phyloP scores from a whole-genome alignment of 2,888 invertebrate genomes.

The Pelosia muscerda region DNA sequence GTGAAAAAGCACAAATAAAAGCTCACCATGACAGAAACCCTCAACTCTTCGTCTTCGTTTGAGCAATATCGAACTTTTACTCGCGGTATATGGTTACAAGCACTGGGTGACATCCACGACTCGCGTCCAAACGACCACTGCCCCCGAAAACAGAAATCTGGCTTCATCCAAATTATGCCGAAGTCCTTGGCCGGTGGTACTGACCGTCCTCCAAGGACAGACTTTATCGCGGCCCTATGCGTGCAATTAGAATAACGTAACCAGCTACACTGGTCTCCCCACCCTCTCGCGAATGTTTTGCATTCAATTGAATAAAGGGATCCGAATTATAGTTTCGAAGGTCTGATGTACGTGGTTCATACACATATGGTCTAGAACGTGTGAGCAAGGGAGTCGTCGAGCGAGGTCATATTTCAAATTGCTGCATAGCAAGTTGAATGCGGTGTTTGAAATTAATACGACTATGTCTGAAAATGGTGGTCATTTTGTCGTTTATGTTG shows the following conservation, averaged over 20 bases:
- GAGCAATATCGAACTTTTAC: conserved; percentile 75
- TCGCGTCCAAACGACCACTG: conserved; percentile 72
- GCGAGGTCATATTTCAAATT: conserved; percentile 82
- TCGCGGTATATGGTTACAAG: conserved; percentile 71
- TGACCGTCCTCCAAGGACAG: conserved; percentile 79
- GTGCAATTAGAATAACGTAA: conserved; percentile 71
- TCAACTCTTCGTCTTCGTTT: conserved; percentile 76
- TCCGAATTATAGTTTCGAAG: conserved; percentile 44
- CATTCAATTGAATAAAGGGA: conserved; percentile 50
- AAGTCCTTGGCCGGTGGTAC: conserved; percentile 78
- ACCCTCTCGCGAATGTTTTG: conserved; percentile 53
- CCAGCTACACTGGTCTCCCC: conserved; percentile 57
- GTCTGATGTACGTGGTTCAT: conserved; percentile 56
- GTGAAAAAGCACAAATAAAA: conserved; percentile 15
- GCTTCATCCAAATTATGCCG: conserved; percentile 71
- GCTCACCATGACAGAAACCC: conserved; percentile 77
- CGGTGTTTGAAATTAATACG: conserved; percentile 82
- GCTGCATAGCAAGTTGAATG: conserved; percentile 84
- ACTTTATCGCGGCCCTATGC: conserved; percentile 72
- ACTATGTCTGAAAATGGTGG: conserved; percentile 69
- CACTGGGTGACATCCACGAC: conserved; percentile 56
- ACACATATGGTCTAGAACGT: conserved; percentile 62
- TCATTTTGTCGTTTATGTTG: conserved; percentile 62
- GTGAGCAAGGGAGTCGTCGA: conserved; percentile 63
- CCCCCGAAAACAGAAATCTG: conserved; percentile 68